Percentiles rank a stretch among this genome's conserved stretches.
phyloP scores from a whole-genome alignment of 2,888 invertebrate species.

The Ophion ventricosus region DNA sequence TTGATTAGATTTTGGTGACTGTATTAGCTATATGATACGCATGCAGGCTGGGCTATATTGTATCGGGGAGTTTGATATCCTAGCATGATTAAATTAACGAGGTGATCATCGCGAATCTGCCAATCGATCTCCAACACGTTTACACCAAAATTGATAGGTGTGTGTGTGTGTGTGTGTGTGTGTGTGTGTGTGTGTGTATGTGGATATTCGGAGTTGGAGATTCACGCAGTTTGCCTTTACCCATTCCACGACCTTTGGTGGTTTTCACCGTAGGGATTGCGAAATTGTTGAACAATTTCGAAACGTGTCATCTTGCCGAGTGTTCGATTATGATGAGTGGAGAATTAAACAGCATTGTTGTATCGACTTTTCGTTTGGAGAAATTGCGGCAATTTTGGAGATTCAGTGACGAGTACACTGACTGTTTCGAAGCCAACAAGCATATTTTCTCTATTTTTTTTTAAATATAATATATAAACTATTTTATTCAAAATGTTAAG shows the following conservation, averaged over 20 bases:
- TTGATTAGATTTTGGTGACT: slow-evolving; percentile 7
- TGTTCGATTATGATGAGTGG: neutral
- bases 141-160: neutral
- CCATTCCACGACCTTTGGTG: slow-evolving; percentile 1
- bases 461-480: too few species aligned
- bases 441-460: too few species aligned
- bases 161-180: neutral
- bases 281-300: slow-evolving; percentile 29
- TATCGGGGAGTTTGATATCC: slow-evolving; percentile 27
- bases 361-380: neutral
- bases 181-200: neutral
- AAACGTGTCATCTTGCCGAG: neutral
- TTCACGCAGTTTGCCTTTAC: slow-evolving; percentile 18
- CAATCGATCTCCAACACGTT: slow-evolving; percentile 36
- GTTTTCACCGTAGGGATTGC: slow-evolving; percentile 2
- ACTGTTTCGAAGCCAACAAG: too few species aligned
- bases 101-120: slow-evolving; percentile 37
- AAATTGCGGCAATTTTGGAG: neutral
- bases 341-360: neutral
- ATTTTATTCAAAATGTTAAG: too few species aligned
- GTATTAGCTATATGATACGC: neutral
- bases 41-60: slow-evolving; percentile 9
- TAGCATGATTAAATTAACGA: slow-evolving; percentile 32
- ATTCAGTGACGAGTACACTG: slow-evolving; percentile 10
- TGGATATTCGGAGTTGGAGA: neutral